These are phyloP conservation scores for Brachystomella parvula DNA, from an alignment of 1,140 invertebrate genomes.

Conservation along the genomic window DNA sequence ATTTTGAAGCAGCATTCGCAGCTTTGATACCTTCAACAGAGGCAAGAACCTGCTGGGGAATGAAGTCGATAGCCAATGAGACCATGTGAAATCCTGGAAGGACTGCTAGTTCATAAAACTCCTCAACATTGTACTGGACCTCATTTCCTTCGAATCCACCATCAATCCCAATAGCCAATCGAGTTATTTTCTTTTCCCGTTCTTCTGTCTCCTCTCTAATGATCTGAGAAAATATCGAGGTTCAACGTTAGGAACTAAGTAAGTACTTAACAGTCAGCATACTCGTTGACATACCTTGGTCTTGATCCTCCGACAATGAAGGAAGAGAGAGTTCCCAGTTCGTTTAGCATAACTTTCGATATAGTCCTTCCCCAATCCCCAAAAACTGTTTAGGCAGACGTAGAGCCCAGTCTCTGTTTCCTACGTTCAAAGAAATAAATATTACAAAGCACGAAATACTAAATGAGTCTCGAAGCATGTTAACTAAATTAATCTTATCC, in stretches of 20 bases:
- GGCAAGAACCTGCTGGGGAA: constrained; percentile 56
- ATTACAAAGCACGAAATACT: background rate
- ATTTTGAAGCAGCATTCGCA: constrained; percentile 72
- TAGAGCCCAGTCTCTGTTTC: constrained; percentile 82
- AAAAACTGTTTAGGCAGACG: constrained; percentile 77
- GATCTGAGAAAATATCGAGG: constrained; percentile 16
- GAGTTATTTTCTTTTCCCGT: constrained; percentile 76
- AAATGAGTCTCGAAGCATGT: background rate
- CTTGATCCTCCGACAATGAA: constrained; percentile 71
- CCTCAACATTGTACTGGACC: constrained; percentile 65
- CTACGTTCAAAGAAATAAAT: constrained; percentile 47
- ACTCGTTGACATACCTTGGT: no score
- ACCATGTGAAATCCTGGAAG: constrained; percentile 65
- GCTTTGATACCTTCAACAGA: constrained; percentile 65
- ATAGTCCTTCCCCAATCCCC: constrained; percentile 76
- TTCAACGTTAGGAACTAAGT: no score
- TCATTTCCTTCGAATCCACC: constrained; percentile 74
- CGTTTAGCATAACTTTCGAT: constrained; percentile 66
- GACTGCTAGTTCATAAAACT: constrained; percentile 63
- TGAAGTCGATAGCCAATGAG: constrained; percentile 60
- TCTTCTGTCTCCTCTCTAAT: constrained; percentile 49
- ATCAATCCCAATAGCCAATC: constrained; percentile 86
- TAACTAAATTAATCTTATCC: no score
- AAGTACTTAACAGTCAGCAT: no score
- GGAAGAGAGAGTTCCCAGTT: constrained; percentile 73